Percentiles rank a stretch among this genome's conserved stretches.
Conservation (phyloP, 2,888 invertebrate species). For the Mythimna impura region DNA sequence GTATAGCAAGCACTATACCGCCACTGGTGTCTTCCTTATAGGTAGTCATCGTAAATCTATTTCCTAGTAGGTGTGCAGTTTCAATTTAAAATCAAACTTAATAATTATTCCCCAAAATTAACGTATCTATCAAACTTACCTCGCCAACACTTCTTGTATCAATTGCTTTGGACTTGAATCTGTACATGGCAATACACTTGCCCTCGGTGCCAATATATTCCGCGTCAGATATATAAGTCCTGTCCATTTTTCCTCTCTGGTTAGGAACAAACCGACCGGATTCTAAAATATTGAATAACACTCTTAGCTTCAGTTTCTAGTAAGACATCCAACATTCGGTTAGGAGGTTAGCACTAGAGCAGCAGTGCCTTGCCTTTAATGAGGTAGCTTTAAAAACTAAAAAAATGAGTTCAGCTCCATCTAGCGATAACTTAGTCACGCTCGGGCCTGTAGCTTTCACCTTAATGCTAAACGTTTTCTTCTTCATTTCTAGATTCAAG, state of each 20-base stretch:
- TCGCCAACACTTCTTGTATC: slow-evolving; percentile 92
- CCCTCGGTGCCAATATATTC: slow-evolving; percentile 90
- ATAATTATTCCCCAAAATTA: neutral
- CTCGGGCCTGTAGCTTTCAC: too few relatives aligned
- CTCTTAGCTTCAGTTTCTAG: slow-evolving; percentile 63
- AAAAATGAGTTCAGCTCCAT: too few relatives aligned
- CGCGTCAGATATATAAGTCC: slow-evolving; percentile 92
- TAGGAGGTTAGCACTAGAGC: neutral
- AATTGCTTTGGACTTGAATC: slow-evolving; percentile 91
- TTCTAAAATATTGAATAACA: slow-evolving; percentile 82
- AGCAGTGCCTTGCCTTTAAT: too few relatives aligned
- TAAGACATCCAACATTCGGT: neutral
- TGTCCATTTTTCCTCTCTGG: slow-evolving; percentile 85
- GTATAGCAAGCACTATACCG: too few relatives aligned
- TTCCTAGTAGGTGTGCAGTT: neutral
- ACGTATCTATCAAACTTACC: slow-evolving; percentile 76
- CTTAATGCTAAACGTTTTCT: too few relatives aligned
- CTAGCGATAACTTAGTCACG: too few relatives aligned
- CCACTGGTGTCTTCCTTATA: too few relatives aligned
- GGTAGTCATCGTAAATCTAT: too few relatives aligned
- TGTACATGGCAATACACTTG: slow-evolving; percentile 92
- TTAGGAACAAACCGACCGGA: slow-evolving; percentile 91
- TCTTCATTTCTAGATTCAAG: too few relatives aligned
- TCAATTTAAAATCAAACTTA: too few relatives aligned
- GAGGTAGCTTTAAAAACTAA: too few relatives aligned